A percentile compares a stretch with the other conserved stretches of the same genome.
Conservation (phyloP, 2,888 invertebrate species). For the Ophioninae sp. region DNA sequence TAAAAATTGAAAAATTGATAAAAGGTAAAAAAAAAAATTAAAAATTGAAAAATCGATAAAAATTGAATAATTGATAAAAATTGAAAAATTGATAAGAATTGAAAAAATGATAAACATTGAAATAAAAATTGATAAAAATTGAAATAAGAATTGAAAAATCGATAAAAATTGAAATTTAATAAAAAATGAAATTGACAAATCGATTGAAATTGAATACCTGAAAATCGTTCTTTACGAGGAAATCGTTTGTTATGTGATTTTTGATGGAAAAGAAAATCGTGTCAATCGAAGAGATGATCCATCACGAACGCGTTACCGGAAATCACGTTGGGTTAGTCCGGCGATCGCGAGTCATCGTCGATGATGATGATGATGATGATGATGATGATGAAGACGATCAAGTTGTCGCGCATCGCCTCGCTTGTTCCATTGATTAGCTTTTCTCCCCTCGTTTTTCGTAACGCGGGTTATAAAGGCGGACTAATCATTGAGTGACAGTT, state of each 20-base stretch:
- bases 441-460: constrained; percentile 24
- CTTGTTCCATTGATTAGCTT: constrained; percentile 35
- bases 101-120: too few species aligned
- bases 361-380: constrained; percentile 27
- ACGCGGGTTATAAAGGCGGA: constrained; percentile 27
- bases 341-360: constrained; percentile 51
- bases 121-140: too few species aligned
- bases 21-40: too few species aligned
- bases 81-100: too few species aligned
- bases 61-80: too few species aligned
- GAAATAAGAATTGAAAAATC: too few species aligned
- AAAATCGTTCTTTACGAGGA: background rate
- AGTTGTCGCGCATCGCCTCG: constrained; percentile 17
- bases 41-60: too few species aligned
- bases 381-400: constrained; percentile 36
- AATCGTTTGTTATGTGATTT: background rate
- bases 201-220: too few species aligned
- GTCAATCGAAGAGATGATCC: constrained; percentile 18
- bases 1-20: too few species aligned
- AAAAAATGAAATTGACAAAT: too few species aligned
- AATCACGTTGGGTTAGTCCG: background rate
- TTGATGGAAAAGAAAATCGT: background rate
- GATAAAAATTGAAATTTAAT: too few species aligned
- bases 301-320: constrained; percentile 50
- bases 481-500: constrained; percentile 18